phyloP scores from a whole-genome alignment of 2,888 invertebrate genomes.

The Tipula vernalis region DNA sequence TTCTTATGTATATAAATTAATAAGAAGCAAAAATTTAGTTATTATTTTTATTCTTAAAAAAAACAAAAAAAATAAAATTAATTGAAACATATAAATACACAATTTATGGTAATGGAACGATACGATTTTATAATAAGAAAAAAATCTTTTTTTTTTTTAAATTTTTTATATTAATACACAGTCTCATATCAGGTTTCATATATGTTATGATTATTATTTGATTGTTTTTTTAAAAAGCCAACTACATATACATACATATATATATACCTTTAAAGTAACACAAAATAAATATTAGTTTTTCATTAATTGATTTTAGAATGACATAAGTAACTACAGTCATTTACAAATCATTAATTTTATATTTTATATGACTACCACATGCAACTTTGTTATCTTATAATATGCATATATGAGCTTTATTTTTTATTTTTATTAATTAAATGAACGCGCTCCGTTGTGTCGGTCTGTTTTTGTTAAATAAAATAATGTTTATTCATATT shows the following conservation, averaged over 20 bases:
- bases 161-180: neutral
- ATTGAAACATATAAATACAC: neutral
- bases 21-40: neutral
- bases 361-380: neutral
- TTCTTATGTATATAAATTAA: neutral
- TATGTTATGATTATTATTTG: neutral
- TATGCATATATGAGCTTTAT: neutral
- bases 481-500: neutral
- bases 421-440: neutral
- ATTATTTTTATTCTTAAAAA: neutral
- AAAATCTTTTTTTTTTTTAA: neutral
- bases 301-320: constrained; percentile 4
- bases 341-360: neutral
- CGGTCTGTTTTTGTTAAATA: neutral
- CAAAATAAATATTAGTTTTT: constrained; percentile 4
- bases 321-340: neutral
- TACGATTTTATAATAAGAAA: neutral
- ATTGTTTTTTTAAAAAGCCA: neutral
- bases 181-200: neutral
- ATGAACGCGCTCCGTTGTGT: neutral
- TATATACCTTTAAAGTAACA: neutral
- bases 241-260: neutral
- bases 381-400: neutral
- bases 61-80: neutral
- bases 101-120: neutral